Conservation (phyloP, 2,797 vertebrate genomes). For the Carduelis carduelis region DNA sequence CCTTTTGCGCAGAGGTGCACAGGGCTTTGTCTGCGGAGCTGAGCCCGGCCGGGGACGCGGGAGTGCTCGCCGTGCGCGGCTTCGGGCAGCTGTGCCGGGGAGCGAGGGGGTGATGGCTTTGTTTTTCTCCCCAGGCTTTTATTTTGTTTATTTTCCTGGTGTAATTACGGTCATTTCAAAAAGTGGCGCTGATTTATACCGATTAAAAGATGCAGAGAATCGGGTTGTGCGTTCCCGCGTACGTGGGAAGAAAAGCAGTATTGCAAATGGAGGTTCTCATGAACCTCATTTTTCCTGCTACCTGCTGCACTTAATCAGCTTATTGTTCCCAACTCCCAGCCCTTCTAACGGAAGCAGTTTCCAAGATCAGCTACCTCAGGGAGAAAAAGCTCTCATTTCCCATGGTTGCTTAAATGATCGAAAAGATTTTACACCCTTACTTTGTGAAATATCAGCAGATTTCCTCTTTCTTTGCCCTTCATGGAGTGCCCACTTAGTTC, state of each 20-base stretch:
- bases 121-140: background rate
- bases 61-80: background rate
- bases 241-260: background rate
- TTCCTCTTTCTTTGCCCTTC: background rate
- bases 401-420: background rate
- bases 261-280: background rate
- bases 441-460: background rate
- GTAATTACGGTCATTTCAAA: background rate
- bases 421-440: background rate
- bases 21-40: background rate
- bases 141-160: background rate
- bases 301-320: slow-evolving; percentile 4
- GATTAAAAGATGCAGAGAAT: background rate
- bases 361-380: background rate
- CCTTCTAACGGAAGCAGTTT: background rate
- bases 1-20: background rate
- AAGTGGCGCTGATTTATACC: background rate
- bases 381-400: background rate
- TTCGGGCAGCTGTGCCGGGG: background rate
- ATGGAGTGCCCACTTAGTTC: background rate
- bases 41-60: background rate
- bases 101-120: background rate
- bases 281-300: background rate
- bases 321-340: background rate
- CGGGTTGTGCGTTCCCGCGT: background rate